Base-by-base conservation (phyloP, 2,888 invertebrate species). In the Tuta absoluta region DNA sequence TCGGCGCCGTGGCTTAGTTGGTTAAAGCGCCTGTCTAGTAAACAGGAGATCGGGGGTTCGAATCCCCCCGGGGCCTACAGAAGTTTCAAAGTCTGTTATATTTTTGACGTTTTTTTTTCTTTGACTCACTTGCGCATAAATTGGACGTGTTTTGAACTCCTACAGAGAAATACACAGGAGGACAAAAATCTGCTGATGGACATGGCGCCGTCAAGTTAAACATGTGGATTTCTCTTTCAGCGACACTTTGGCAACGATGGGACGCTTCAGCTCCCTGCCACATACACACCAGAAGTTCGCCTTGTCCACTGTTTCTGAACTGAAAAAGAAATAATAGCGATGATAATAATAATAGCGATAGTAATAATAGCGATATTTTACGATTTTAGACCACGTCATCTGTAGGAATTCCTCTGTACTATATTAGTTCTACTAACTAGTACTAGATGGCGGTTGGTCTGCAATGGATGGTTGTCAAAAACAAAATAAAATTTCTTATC, bases 21-120 rank as follows among this genome's bases (percentile, higher is more conserved):
- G 91, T 91, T 91, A 91, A 91, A 91, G 91, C 91, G 91, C 91
- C 91, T 91, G 91, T 90, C 91, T 91, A 91, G 91, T 91, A 91
- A 91, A 91, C 91, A 91, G 91, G 91, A 91, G 91, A 91, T 91
- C 91, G 87, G 86, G 91, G 86, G 92, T 92, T 92, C 91, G 91
- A 91, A 91, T 92, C 91, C 86, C 91, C 86, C 87, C 91, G 91
- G 92, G 91, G 91, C 91, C 91, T 92, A n/a, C 45, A 45, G 45
- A 45, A 17, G 45, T 5, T 45, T 37, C 3, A 5, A 45, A 5
- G 8, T 45, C 45, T 45, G 45, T 45, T 45, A 61, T 28, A 0
- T 41, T 65, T 69, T 66, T 68, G 41, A 66, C 53, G 49, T 65
- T 66, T 67, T 61, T 28, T 33, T 19, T 66, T 2, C 51, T 45